Percentiles rank a stretch among this genome's conserved stretches.
phyloP scores from a whole-genome alignment of 1,140 invertebrate species.

The Brachionus calyciflorus region DNA sequence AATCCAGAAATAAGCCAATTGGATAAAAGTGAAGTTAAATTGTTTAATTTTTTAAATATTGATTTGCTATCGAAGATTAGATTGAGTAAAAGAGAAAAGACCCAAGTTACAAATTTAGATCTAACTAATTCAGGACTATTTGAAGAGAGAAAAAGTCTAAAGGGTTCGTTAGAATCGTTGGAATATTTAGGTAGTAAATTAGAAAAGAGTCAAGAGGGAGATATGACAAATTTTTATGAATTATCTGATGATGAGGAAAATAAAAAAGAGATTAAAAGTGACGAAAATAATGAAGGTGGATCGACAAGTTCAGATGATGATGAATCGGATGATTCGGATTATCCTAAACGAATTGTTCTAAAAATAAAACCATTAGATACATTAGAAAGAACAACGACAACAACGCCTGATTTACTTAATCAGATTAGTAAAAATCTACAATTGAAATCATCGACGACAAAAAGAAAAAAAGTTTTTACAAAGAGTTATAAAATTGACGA shows the following conservation, averaged over 20 bases:
- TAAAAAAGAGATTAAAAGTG: neutral
- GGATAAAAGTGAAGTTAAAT: neutral
- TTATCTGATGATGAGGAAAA: neutral
- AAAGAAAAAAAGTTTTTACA: neutral
- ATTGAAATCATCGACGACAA: neutral
- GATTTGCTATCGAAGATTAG: neutral
- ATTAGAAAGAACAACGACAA: neutral
- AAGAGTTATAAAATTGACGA: slow-evolving; percentile 8
- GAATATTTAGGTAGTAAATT: neutral
- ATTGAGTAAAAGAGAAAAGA: neutral
- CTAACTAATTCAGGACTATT: neutral
- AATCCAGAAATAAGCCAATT: neutral
- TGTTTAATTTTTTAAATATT: neutral
- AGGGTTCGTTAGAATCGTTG: no score
- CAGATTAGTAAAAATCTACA: slow-evolving; percentile 31
- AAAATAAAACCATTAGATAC: slow-evolving; percentile 20
- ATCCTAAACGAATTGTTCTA: slow-evolving; percentile 3
- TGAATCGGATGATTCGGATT: slow-evolving; percentile 31
- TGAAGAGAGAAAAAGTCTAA: neutral
- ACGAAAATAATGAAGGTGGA: neutral
- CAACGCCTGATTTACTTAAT: neutral
- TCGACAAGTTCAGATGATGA: slow-evolving; percentile 21
- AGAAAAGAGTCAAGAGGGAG: neutral
- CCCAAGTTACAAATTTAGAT: neutral
- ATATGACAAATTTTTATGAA: neutral